These are phyloP conservation scores for Aphrophora alni DNA, from an alignment of 2,888 invertebrate genomes.

Conservation along the genomic window DNA sequence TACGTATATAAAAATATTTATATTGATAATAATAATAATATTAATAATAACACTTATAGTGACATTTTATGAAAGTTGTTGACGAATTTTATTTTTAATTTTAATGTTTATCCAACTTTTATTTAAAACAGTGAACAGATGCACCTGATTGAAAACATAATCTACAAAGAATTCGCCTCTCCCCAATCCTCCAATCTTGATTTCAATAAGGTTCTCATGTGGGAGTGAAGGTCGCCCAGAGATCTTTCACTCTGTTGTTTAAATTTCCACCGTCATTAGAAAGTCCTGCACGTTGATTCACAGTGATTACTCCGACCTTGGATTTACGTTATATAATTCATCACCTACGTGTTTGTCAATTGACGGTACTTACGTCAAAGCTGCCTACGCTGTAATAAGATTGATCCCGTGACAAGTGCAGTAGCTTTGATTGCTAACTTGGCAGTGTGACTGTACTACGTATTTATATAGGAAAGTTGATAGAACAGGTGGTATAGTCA, in stretches of 20 bases:
- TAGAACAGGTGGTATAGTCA: not conserved
- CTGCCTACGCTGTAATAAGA: not conserved
- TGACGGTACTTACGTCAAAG: not conserved
- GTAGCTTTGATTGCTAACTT: not conserved
- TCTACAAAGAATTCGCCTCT: not conserved
- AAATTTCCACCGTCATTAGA: not conserved
- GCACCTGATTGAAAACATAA: not conserved
- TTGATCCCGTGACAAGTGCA: not conserved
- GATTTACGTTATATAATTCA: not conserved
- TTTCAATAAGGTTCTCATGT: not conserved
- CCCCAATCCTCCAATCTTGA: not conserved
- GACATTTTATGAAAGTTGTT: too few relatives aligned
- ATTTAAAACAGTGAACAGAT: not conserved
- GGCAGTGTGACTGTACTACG: not conserved
- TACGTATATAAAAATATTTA: too few relatives aligned
- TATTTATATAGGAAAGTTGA: not conserved
- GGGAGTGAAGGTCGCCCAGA: not conserved
- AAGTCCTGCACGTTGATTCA: not conserved
- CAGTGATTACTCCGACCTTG: not conserved
- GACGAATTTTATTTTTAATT: too few relatives aligned
- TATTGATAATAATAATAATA: too few relatives aligned
- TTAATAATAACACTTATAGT: too few relatives aligned
- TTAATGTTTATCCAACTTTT: too few relatives aligned
- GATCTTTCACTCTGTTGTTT: not conserved
- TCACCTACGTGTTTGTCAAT: not conserved